Base-by-base conservation (phyloP, 2,888 invertebrate species). In the Xestia sexstrigata region DNA sequence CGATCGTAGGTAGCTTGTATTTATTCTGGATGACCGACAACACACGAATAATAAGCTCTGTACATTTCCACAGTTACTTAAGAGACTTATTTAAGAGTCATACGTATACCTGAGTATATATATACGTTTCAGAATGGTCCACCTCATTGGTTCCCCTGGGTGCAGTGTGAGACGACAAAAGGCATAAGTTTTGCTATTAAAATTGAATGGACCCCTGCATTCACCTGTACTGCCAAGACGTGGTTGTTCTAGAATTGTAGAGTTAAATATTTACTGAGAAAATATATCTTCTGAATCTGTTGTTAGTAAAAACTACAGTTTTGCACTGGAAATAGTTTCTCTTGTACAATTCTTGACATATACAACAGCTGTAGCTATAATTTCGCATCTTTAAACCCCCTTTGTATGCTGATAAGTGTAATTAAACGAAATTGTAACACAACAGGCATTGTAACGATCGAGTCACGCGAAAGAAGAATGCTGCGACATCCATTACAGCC, bases 401-500 rank as follows among this genome's bases (percentile, higher is more conserved):
- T 79, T 79, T 79, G 76, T 79, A 82, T 75, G 52, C 35, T 79
- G 60, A 79, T 76, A 65, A 26, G 76, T 84, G 74, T 86, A 89
- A 88, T 90, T 79, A 86, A 85, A 84, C 81, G 79, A 84, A 88
- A 86, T 86, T 67, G 71, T 74, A 76, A 69, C 58, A 77, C 71
- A 78, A 70, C 47, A 71, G 70, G 58, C 79, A 81, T 74, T 65
- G 76, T 79, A 47, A 75, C 26, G 76, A 78, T 69, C 66, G 45
- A 74, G 77, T 42, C 79, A 81, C 78, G 69, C 73, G 60, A 78
- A 81, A 60, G 62, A 89, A 89, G 85, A 89, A 90, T 87, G 83
- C 84, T 84, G 82, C 62, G 86, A 83, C 85, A 82, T 89, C 88
- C 89, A 91, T 90, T 91, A 91, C 82, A 81, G 47, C 58, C 87